Conservation (phyloP, 2,797 vertebrate species). For the Diplodus puntazzo region DNA sequence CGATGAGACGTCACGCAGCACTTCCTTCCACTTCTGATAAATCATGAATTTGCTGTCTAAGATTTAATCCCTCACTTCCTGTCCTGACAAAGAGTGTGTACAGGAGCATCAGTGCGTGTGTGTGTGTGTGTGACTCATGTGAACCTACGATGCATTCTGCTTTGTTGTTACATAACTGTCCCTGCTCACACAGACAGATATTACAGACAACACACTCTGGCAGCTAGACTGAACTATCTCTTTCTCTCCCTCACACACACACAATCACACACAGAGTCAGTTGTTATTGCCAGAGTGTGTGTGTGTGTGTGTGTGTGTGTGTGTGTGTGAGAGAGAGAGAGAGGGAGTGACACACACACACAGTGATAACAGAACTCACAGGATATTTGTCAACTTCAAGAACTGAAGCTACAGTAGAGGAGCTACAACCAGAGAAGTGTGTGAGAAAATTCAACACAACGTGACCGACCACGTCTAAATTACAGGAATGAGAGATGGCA, state of each 20-base stretch:
- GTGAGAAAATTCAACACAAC: background rate
- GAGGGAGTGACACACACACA: slow-evolving; percentile 11
- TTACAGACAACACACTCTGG: slow-evolving; percentile 68
- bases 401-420: slow-evolving; percentile 29
- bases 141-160: slow-evolving; percentile 57
- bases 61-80: slow-evolving; percentile 40
- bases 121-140: slow-evolving; percentile 40
- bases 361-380: slow-evolving; percentile 44
- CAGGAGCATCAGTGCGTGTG: background rate
- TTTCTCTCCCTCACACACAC: background rate
- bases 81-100: slow-evolving; percentile 5
- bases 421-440: slow-evolving; percentile 5
- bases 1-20: slow-evolving; percentile 2
- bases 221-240: slow-evolving; percentile 51
- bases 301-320: slow-evolving; percentile 41
- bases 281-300: slow-evolving; percentile 35
- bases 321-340: background rate
- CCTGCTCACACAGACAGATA: slow-evolving; percentile 63
- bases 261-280: slow-evolving; percentile 19
- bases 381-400: slow-evolving; percentile 58
- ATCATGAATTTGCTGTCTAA: background rate
- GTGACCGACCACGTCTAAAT: background rate
- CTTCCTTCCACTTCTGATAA: slow-evolving; percentile 29
- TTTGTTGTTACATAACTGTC: slow-evolving; percentile 72
- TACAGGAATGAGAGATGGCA: background rate